Evolutionary conservation across 2,888 invertebrate genomes (phyloP), one percentile per base, ranked within the genome.

Genomic region (Temnothorax ravouxi): DNA sequence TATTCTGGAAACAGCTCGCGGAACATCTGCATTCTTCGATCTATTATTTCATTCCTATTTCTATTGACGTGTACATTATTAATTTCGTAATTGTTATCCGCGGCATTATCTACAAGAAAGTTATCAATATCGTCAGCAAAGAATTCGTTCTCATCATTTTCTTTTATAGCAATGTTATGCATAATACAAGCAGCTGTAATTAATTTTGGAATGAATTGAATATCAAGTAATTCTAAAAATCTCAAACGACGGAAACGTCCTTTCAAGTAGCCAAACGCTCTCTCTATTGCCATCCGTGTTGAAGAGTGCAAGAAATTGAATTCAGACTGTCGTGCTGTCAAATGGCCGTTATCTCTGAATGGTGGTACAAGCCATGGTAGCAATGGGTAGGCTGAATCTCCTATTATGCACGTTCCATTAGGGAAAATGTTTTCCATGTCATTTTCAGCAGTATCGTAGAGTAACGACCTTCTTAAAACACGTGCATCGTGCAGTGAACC

Each of bases 401-500:
- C 52, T 52, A 71, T 71, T 71, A 71, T 52, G 1, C 50, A 52
- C 11, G n/a, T 71, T 71, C 3, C 8, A 71, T 52, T 52, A 38
- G 52, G 52, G 1, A 71, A 69, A 69, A 69, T 69, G 0, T 3
- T 52, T 69, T 69, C 34, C 34, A 34, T 72, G 44, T 84, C 21
- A 25, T 74, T 67, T 50, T 50, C 3, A 41, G 69, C 52, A 69
- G 69, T 69, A 52, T 29, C 50, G 15, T 69, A 50, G 3, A 89
- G 67, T 59, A 84, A 61, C n/a, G 88, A 90, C 71, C 88, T 86
- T 84, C 82, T 82, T 69, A 91, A 87, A 61, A 91, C 85, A 67
- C 88, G 85, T 21, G 87, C 88, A 87, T 89, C 88, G 50, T 88
- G 86, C 50, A 87, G 47, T 3, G 81, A 84, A 41, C 84, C 64